phyloP scores from a whole-genome alignment of 1,140 invertebrate species.

The Vanessa tameamea region DNA sequence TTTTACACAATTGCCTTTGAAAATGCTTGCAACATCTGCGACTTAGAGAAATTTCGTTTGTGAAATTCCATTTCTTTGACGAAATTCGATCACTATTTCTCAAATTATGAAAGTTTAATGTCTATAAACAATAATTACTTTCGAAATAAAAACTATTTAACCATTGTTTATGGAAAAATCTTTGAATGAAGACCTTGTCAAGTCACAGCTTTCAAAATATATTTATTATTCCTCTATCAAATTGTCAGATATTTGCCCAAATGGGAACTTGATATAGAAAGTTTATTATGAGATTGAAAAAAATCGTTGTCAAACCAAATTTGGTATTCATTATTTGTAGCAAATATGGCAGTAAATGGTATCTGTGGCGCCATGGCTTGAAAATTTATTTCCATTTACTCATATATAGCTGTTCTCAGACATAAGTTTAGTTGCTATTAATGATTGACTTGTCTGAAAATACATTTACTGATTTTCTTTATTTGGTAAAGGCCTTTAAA shows the following conservation, averaged over 20 bases:
- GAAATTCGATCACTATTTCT: too few species aligned
- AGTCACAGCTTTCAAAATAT: too few species aligned
- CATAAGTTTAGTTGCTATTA: too few species aligned
- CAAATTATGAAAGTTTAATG: too few species aligned
- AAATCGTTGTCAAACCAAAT: slow-evolving; percentile 33
- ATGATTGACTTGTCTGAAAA: neutral
- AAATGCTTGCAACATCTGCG: neutral
- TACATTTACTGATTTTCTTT: neutral
- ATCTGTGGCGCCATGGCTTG: slow-evolving; percentile 26
- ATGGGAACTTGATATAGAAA: slow-evolving; percentile 29
- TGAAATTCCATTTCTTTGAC: too few species aligned
- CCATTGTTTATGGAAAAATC: too few species aligned
- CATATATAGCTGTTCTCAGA: neutral
- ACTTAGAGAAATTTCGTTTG: neutral
- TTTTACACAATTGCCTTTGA: neutral
- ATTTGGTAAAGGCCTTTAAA: neutral
- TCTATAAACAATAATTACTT: too few species aligned
- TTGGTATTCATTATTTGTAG: slow-evolving; percentile 34
- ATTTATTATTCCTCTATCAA: neutral
- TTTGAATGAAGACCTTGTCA: too few species aligned
- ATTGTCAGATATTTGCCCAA: neutral
- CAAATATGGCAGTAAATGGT: slow-evolving; percentile 32
- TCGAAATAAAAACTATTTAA: too few species aligned
- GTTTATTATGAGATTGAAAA: slow-evolving; percentile 24
- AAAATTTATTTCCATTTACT: neutral